Conservation (phyloP, 2,113 vertebrate species). For the Narcine bancroftii region DNA sequence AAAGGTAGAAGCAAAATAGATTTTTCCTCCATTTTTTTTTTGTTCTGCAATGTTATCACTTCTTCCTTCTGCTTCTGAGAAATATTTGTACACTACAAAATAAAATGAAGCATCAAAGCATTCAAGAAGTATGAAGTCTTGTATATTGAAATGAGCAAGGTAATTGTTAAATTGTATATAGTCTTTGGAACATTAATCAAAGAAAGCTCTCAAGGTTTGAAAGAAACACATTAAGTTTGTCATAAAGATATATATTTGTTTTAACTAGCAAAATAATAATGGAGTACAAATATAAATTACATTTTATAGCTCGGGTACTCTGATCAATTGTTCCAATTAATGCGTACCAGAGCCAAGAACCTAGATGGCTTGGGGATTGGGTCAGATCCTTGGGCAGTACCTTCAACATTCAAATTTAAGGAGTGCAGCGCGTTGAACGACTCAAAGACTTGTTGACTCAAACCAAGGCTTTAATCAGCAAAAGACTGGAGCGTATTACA, state of each 20-base stretch:
- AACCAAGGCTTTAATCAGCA: too few relatives aligned
- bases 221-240: neutral
- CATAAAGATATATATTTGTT: neutral
- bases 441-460: too few relatives aligned
- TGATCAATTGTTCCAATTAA: neutral
- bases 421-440: too few relatives aligned
- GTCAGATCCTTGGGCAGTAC: too few relatives aligned
- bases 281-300: neutral
- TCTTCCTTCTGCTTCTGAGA: neutral
- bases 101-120: neutral
- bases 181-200: neutral
- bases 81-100: neutral
- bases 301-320: neutral
- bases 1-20: neutral
- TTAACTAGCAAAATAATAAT: neutral
- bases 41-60: neutral
- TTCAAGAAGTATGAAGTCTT: neutral
- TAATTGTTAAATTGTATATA: neutral
- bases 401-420: too few relatives aligned
- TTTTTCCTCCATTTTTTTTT: neutral
- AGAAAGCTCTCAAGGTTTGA: neutral
- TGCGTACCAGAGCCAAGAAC: neutral
- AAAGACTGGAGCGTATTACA: too few relatives aligned
- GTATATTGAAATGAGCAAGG: neutral
- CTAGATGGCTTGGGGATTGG: too few relatives aligned